Conservation (phyloP, 1,140 invertebrate genomes). For the Scaptomyza montana region DNA sequence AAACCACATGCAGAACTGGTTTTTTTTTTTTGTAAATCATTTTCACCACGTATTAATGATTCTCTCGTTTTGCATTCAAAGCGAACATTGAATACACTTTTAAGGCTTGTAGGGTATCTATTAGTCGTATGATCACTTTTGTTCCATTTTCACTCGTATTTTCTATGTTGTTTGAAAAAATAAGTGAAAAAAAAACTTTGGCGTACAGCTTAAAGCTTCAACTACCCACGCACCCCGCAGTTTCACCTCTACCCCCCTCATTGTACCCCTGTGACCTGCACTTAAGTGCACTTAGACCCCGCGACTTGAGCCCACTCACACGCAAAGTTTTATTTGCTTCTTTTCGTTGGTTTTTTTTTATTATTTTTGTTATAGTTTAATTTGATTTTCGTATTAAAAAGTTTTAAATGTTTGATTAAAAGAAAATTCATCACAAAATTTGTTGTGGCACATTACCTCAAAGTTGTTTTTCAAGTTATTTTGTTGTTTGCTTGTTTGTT, state of each 20-base stretch:
- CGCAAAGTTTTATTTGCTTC: constrained; percentile 50
- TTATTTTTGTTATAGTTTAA: constrained; percentile 16
- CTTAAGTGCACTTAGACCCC: constrained; percentile 39
- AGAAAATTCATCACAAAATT: constrained; percentile 72
- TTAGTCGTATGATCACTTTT: background rate
- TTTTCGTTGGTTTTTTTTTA: constrained; percentile 43
- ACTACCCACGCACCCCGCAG: background rate
- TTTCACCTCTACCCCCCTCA: background rate
- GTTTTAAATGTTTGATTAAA: constrained; percentile 81
- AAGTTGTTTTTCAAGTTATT: constrained; percentile 31
- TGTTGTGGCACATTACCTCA: constrained; percentile 52
- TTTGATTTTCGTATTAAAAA: constrained; percentile 59
- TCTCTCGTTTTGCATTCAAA: no score
- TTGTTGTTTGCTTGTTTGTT: constrained; percentile 7
- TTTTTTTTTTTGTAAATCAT: background rate
- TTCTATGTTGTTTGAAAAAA: background rate
- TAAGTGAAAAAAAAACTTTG: constrained; percentile 33
- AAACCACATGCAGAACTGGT: background rate
- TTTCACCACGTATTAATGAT: background rate
- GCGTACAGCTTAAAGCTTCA: constrained; percentile 23
- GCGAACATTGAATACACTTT: no score
- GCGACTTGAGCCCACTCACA: constrained; percentile 1
- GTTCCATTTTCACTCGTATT: no score
- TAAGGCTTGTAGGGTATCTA: background rate
- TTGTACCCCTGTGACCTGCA: constrained; percentile 28